Evolutionary conservation across 2,888 invertebrate species (phyloP).

Genomic region (Cheilosia grossa): DNA sequence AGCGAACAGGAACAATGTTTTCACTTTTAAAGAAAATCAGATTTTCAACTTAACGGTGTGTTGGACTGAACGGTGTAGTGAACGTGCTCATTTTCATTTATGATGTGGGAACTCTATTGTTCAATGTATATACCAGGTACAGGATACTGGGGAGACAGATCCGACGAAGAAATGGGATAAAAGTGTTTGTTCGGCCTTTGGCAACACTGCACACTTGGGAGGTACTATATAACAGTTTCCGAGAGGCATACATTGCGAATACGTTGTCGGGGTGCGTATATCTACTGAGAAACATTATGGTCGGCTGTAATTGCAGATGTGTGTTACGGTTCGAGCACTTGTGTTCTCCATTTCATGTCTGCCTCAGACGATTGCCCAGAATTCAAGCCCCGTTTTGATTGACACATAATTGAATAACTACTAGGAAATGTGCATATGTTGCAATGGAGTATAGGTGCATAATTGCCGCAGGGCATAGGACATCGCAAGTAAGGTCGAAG

Average conservation of each 20-base stretch:
- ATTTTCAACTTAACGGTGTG: conserved; percentile 62
- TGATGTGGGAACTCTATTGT: conserved; percentile 37
- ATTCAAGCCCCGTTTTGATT: conserved; percentile 13
- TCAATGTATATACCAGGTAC: neutral
- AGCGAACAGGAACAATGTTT: conserved; percentile 15
- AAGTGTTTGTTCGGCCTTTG: too few species aligned
- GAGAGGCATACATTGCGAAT: conserved; percentile 26
- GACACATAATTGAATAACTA: conserved; percentile 64
- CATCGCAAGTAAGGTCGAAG: too few species aligned
- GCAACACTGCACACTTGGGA: neutral
- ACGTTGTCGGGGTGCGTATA: neutral
- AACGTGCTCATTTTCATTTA: conserved; percentile 20
- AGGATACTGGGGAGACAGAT: too few species aligned
- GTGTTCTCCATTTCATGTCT: conserved; percentile 49
- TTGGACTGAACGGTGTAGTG: conserved; percentile 54
- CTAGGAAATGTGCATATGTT: conserved; percentile 1
- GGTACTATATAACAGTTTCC: neutral
- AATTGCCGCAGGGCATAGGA: too few species aligned
- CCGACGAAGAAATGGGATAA: too few species aligned
- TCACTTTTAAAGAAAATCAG: conserved; percentile 37
- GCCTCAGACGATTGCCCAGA: conserved; percentile 1
- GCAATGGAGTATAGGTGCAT: too few species aligned
- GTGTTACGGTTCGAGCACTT: conserved; percentile 31
- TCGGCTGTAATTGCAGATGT: conserved; percentile 48
- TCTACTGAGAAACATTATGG: conserved; percentile 4